phyloP scores from a whole-genome alignment of 2,888 invertebrate species.

The Blomia tropicalis region DNA sequence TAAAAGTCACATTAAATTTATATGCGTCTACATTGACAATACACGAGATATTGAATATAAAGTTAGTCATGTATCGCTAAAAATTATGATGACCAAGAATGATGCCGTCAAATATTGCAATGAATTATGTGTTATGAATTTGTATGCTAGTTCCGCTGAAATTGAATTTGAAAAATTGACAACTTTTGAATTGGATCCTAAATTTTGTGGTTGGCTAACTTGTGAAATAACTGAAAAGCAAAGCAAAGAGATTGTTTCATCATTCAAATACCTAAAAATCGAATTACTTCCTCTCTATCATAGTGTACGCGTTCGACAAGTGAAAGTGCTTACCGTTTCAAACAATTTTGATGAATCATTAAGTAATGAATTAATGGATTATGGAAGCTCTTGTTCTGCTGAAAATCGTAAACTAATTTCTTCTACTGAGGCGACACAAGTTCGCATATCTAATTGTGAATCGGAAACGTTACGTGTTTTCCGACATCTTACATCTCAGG shows the following conservation, averaged over 20 bases:
- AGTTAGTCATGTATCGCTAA: conserved; percentile 12
- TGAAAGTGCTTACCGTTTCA: conserved; percentile 35
- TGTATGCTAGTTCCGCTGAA: not conserved
- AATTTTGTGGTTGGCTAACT: conserved; percentile 76
- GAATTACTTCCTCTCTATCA: conserved; percentile 82
- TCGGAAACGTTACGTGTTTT: conserved; percentile 80
- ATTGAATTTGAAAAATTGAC: conserved; percentile 35
- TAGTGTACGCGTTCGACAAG: conserved; percentile 70
- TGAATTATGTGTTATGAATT: not conserved
- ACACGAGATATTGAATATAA: conserved; percentile 62
- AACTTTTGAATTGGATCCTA: conserved; percentile 65
- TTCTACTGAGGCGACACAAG: conserved; percentile 32
- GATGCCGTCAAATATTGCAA: not conserved
- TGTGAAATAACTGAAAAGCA: conserved; percentile 55
- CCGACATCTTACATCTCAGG: conserved; percentile 73
- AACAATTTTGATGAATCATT: not conserved
- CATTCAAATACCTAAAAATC: conserved; percentile 47
- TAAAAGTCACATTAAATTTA: conserved; percentile 27
- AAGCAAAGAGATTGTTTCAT: conserved; percentile 2
- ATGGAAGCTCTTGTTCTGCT: not conserved
- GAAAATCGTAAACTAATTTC: not conserved
- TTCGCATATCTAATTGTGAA: conserved; percentile 74
- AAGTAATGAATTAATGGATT: not conserved
- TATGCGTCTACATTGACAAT: conserved; percentile 85
- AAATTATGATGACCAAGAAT: not conserved